Evolutionary conservation across 2,797 vertebrate genomes (phyloP).

Genomic region (Myotis myotis): DNA sequence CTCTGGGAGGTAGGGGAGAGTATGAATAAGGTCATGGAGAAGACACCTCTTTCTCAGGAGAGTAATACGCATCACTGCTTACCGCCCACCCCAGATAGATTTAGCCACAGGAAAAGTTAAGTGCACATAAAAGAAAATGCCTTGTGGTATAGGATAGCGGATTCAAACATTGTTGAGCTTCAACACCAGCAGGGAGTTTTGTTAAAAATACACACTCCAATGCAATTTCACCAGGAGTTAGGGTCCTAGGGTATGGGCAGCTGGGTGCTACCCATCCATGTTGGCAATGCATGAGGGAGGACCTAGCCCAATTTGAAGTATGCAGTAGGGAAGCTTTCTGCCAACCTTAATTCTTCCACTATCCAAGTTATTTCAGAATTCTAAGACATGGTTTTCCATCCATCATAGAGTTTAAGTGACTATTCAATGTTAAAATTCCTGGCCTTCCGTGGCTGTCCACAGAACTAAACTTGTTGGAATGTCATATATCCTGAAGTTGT

Average conservation of each 20-base stretch:
- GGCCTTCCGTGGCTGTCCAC: not conserved
- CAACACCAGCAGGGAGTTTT: not conserved
- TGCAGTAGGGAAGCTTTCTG: not conserved
- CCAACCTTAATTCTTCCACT: not conserved
- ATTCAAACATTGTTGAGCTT: not conserved
- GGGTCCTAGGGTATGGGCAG: not conserved
- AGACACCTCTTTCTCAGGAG: not conserved
- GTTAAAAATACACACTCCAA: not conserved
- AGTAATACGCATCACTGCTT: not conserved
- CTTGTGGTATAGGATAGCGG: not conserved
- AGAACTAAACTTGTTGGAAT: not conserved
- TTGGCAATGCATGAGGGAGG: not conserved
- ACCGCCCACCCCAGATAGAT: not conserved
- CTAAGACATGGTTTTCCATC: not conserved
- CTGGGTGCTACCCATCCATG: not conserved
- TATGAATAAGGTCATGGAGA: not conserved
- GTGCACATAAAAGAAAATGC: not conserved
- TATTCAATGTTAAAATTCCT: conserved; percentile 16
- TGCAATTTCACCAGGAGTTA: not conserved
- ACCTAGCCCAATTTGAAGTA: not conserved
- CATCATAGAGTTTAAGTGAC: not conserved
- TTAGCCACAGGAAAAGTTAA: not conserved
- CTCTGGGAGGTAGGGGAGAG: not conserved
- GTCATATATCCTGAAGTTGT: not conserved
- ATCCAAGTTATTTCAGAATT: conserved; percentile 8